Base-by-base conservation (phyloP, 2,797 vertebrate species). In the Leptoclinus maculatus region DNA sequence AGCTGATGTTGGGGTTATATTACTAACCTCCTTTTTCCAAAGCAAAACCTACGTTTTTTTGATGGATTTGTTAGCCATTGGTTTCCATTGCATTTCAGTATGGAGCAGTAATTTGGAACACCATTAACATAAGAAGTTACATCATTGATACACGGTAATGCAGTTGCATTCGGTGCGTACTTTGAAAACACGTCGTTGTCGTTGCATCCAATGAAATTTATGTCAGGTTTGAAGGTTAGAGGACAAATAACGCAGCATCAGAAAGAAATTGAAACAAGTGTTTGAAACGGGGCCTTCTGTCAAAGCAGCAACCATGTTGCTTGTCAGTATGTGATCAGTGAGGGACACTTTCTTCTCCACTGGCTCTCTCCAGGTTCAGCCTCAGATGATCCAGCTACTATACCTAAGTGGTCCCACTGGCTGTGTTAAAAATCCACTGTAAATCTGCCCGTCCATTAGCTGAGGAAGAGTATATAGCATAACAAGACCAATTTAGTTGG, bases 401-500 rank as follows among this genome's bases (percentile, higher is more conserved):
- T 78, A 17, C 38, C 38, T 25, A 70, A 83, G 25, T 78, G 80
- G 39, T 82, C 79, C 77, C 66, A 38, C n/a, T 59, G 45, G 82
- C 41, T 71, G 60, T 78, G 72, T 78, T 76, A 71, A 78, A 66
- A 69, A 63, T 80, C 80, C 60, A 71, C 41, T 32, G 41, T 83
- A 80, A 79, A 87, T 23, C 41, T 66, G 60, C 25, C 54, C 66
- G 23, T 81, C 75, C 71, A 74, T 88, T 83, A 80, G 74, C 64
- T 57, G 34, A 79, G 69, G 41, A 77, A 68, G 36, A 71, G 25
- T 47, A 47, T 34, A 41, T 27, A 73, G 34, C 71, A 82, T 82
- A 80, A 88, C 72, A 74, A 84, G 69, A 78, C 76, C 76, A 62
- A 49, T 84, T 47, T 79, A 49, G 67, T 74, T 72, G 73, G 70